These are phyloP conservation scores for Acanthosoma haemorrhoidale DNA, from an alignment of 2,888 invertebrate genomes.

Conservation along the genomic window DNA sequence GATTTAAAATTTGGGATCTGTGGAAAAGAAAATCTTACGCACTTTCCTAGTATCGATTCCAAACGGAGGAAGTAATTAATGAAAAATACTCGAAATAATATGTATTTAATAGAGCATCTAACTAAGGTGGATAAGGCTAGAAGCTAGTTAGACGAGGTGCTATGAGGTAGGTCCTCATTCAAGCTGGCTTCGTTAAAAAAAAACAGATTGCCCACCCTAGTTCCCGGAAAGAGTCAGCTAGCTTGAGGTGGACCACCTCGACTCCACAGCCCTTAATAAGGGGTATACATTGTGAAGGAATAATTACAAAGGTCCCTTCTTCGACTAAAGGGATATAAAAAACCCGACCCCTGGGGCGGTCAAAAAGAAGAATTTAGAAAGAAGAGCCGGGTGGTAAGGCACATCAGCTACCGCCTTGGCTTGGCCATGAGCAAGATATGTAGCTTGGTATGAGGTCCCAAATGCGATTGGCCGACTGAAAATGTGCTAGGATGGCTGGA, in stretches of 20 bases:
- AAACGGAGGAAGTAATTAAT: no score
- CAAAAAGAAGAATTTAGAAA: background rate
- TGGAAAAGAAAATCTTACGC: no score
- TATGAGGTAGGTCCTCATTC: background rate
- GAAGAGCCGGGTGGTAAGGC: background rate
- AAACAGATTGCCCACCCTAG: background rate
- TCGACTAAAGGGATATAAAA: background rate
- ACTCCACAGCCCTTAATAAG: background rate
- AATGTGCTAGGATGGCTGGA: no score
- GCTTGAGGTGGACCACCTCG: background rate
- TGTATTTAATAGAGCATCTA: no score
- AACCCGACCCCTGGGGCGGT: background rate
- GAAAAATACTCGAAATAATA: no score
- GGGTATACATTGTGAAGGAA: constrained; percentile 1
- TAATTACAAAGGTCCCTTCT: background rate
- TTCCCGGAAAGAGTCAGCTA: constrained; percentile 5
- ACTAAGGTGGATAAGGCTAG: no score
- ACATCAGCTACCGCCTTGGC: constrained; percentile 2
- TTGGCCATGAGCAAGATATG: no score
- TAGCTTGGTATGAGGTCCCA: no score
- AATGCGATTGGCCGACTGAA: no score
- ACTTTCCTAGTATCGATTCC: no score
- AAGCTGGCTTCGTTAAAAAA: background rate
- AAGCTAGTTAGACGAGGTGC: background rate
- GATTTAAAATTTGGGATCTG: no score